A percentile compares a stretch with the other conserved stretches of the same genome.
Conservation (phyloP, 2,797 vertebrate species). For the Oreonectes daqikongensis region DNA sequence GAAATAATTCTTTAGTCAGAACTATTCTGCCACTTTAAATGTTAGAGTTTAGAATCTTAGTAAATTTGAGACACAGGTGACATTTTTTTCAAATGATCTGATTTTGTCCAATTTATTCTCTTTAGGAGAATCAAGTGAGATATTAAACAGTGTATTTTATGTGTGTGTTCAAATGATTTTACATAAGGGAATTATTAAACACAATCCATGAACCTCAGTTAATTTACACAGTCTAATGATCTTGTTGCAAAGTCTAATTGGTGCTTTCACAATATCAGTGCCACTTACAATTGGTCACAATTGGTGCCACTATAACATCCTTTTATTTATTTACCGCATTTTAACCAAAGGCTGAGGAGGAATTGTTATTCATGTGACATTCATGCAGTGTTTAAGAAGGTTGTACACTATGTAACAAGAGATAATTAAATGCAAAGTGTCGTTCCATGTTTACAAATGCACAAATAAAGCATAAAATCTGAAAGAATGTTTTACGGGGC, state of each 20-base stretch:
- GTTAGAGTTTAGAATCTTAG: no score
- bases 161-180: not conserved
- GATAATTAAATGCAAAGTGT: no score
- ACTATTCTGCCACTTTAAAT: no score
- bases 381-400: not conserved
- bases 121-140: not conserved
- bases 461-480: not conserved
- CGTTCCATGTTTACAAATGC: no score
- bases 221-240: not conserved
- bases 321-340: not conserved
- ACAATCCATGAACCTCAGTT: not conserved
- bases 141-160: not conserved
- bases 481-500: not conserved
- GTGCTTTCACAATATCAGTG: not conserved
- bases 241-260: not conserved
- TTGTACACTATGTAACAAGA: not conserved
- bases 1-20: no score
- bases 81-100: no score
- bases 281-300: no score
- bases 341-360: not conserved
- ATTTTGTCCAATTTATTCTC: not conserved
- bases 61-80: not conserved
- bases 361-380: not conserved
- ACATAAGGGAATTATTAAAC: not conserved
- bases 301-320: no score